phyloP scores from a whole-genome alignment of 1,140 invertebrate genomes.

The Drosophila orena region DNA sequence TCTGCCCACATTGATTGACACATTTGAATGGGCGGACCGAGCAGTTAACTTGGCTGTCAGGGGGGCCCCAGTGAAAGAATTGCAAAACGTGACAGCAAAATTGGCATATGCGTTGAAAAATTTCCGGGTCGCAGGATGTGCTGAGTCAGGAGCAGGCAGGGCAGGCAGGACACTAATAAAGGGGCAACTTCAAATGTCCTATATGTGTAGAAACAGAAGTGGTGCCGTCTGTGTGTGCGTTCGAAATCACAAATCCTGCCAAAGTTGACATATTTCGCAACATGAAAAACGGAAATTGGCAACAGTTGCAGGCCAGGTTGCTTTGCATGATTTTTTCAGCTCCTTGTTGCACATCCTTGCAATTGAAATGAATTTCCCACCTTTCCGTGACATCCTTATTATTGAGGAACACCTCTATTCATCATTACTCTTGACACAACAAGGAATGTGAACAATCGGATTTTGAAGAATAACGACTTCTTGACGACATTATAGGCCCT shows the following conservation, averaged over 20 bases:
- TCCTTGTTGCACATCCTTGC: neutral
- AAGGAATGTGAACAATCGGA: too few relatives aligned
- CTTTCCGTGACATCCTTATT: too few relatives aligned
- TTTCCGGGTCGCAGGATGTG: conserved; percentile 2
- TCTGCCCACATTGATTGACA: conserved; percentile 52
- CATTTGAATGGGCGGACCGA: conserved; percentile 15
- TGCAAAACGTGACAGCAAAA: conserved; percentile 70
- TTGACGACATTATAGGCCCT: conserved; percentile 14
- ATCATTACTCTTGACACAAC: too few relatives aligned
- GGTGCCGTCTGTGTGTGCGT: conserved; percentile 33
- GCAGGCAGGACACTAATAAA: conserved; percentile 58
- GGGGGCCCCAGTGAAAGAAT: conserved; percentile 32
- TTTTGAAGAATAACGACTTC: too few relatives aligned
- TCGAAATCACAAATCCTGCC: conserved; percentile 61
- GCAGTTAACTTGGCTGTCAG: neutral
- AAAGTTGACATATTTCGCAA: conserved; percentile 75
- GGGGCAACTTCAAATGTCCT: conserved; percentile 32
- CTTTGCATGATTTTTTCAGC: conserved; percentile 15
- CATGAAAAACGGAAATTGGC: conserved; percentile 76
- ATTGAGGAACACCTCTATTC: too few relatives aligned
- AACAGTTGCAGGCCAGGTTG: conserved; percentile 47
- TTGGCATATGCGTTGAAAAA: conserved; percentile 77
- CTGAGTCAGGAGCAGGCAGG: too few relatives aligned
- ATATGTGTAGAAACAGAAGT: neutral
- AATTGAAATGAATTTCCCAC: neutral